Percentiles rank a stretch among this genome's conserved stretches.
phyloP scores from a whole-genome alignment of 2,888 invertebrate species.

The Cenopis cana region DNA sequence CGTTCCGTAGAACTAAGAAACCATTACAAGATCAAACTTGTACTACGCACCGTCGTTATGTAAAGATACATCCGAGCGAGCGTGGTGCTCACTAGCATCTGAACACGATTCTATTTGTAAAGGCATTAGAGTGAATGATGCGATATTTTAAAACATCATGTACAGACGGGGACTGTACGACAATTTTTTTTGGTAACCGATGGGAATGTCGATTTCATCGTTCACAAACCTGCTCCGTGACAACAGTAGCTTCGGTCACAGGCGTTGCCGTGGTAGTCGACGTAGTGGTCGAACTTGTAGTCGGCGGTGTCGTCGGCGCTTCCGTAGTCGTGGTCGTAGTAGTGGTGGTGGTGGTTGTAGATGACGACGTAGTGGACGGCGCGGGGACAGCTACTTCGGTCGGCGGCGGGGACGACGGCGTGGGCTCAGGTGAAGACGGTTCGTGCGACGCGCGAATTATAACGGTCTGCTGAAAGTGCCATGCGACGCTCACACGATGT shows the following conservation, averaged over 20 bases:
- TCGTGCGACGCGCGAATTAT: conserved; percentile 80
- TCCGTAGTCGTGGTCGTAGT: conserved; percentile 48
- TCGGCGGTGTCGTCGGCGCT: conserved; percentile 30
- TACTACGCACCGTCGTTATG: neutral
- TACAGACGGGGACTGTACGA: too few species aligned
- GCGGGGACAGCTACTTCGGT: conserved; percentile 57
- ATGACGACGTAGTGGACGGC: conserved; percentile 53
- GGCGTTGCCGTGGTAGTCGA: conserved; percentile 57
- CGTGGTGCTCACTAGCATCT: too few species aligned
- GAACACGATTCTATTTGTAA: too few species aligned
- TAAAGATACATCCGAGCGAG: too few species aligned
- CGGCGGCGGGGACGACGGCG: conserved; percentile 58
- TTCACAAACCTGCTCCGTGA: conserved; percentile 73
- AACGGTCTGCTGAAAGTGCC: conserved; percentile 84
- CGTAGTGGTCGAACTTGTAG: conserved; percentile 32
- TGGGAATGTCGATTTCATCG: conserved; percentile 17
- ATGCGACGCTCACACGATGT: conserved; percentile 82
- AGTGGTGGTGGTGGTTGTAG: conserved; percentile 54
- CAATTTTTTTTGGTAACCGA: too few species aligned
- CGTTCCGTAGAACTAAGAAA: conserved; percentile 6
- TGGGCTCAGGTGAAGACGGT: conserved; percentile 67
- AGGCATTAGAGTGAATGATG: too few species aligned
- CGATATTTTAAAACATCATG: too few species aligned
- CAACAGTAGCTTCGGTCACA: conserved; percentile 69
- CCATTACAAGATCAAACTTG: neutral